Evolutionary conservation across 92 coral and sea anemone species (phyloP).

Genomic region (Epizoanthus ramosus): DNA sequence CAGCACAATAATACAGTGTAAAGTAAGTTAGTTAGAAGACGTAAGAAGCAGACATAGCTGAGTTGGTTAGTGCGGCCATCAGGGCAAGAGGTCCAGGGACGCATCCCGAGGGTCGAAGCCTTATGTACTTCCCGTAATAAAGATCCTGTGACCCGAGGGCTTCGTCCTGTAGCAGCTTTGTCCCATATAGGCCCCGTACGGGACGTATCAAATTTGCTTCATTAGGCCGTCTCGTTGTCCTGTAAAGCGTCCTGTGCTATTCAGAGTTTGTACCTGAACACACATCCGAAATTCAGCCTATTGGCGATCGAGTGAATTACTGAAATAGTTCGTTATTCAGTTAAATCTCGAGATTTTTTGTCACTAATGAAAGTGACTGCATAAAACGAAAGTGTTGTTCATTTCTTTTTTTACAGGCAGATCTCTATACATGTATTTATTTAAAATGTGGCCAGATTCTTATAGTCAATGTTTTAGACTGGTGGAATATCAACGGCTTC

Average conservation of each 20-base stretch:
- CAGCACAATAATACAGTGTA: too few relatives aligned
- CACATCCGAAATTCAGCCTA: conserved; percentile 1
- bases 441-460: conserved; percentile 1
- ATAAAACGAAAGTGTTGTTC: conserved; percentile 13
- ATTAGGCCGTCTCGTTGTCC: neutral
- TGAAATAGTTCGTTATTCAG: neutral
- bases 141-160: conserved; percentile 2
- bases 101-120: too few relatives aligned
- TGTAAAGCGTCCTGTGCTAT: conserved; percentile 12
- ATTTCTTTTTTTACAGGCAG: neutral
- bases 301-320: neutral
- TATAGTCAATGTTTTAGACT: neutral
- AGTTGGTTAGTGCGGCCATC: too few relatives aligned
- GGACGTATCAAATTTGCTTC: conserved; percentile 6
- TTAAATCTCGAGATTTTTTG: neutral
- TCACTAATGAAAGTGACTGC: conserved; percentile 7
- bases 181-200: too few relatives aligned
- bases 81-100: too few relatives aligned
- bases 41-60: too few relatives aligned
- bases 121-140: neutral
- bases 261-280: conserved; percentile 1
- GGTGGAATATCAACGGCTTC: too few relatives aligned
- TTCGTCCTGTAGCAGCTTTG: conserved; percentile 15
- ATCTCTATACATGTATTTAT: neutral
- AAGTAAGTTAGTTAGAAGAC: too few relatives aligned